Base-by-base conservation (phyloP, 2,113 vertebrate genomes). In the Willisornis vidua region DNA sequence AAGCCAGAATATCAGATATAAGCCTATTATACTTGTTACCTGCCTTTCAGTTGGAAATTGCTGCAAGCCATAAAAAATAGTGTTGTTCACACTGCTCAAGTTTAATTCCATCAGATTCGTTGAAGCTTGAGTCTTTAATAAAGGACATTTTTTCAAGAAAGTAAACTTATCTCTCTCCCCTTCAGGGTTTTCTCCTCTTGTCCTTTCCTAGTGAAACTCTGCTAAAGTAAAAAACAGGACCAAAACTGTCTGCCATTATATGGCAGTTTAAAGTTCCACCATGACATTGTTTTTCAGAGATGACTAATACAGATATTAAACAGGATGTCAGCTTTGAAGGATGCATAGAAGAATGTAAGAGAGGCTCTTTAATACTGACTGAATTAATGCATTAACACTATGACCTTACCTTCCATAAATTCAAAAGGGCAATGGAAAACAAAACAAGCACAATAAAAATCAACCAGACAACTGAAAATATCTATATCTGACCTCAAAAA, bases 351-450 rank as follows among this genome's bases (percentile, higher is more conserved):
- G 61, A 31, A 58, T 55, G 33, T 82, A 62, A 89, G 23, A 85
- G n/a, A 5, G 17, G 9, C n/a, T 86, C 37, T 78, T 75, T 77
- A 83, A 72, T 85, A 22, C 57, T 62, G 57, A 37, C 55, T 55
- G 57, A 87, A 84, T 92, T 89, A 93, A 90, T 93, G 55, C n/a
- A 58, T 91, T 90, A 96, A 46, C 55, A 79, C 35, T 90, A 90
- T 93, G 55, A 89, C 77, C 73, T 96, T 80, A 82, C 46, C 61
- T 68, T 83, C 57, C 28, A 29, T 49, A 86, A 84, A 93, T 88
- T 74, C 63, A 87, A 71, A 85, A 89, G 48, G 51, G 48, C 80
- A 95, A 61, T 4, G 20, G n/a, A 62, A 96, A 89, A 83, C n/a
- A 75, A 93, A 83, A 58, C 43, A 86, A 74, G 39, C 19, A 81